phyloP scores from a whole-genome alignment of 35 echinoderm and acorn worm species.

The Eucidaris tribuloides region DNA sequence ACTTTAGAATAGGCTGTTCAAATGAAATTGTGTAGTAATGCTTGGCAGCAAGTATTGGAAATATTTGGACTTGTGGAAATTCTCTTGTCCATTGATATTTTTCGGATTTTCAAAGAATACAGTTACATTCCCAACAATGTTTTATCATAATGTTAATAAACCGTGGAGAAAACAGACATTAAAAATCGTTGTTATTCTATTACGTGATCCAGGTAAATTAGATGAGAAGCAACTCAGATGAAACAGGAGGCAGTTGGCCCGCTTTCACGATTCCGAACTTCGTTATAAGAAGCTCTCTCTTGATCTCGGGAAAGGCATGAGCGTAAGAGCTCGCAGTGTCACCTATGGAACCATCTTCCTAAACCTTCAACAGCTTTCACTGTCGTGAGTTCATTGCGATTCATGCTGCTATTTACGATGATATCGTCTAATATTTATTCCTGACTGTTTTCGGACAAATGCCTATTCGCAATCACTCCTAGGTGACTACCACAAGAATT shows the following conservation, averaged over 20 bases:
- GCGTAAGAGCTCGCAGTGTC: constrained; percentile 31
- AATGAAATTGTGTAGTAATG: too few relatives aligned
- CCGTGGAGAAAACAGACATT: too few relatives aligned
- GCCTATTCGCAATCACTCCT: background rate
- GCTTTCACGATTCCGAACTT: constrained; percentile 35
- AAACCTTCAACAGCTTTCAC: constrained; percentile 3
- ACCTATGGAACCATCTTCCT: constrained; percentile 41
- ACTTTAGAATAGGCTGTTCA: too few relatives aligned
- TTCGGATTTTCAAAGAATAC: too few relatives aligned
- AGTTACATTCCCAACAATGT: background rate
- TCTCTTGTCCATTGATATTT: background rate
- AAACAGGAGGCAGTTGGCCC: background rate
- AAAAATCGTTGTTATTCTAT: background rate
- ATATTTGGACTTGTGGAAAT: background rate
- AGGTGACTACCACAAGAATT: background rate
- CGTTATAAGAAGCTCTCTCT: constrained; percentile 8
- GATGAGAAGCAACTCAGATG: background rate
- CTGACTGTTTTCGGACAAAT: background rate
- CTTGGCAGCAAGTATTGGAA: too few relatives aligned
- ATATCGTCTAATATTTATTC: background rate
- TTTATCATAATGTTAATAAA: background rate
- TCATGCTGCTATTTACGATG: background rate
- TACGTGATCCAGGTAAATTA: background rate
- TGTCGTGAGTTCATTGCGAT: constrained; percentile 20
- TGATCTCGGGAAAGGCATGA: background rate